Percentiles rank a stretch among this genome's conserved stretches.
phyloP scores from a whole-genome alignment of 2,113 vertebrate species.

The Reinhardtius hippoglossoides region DNA sequence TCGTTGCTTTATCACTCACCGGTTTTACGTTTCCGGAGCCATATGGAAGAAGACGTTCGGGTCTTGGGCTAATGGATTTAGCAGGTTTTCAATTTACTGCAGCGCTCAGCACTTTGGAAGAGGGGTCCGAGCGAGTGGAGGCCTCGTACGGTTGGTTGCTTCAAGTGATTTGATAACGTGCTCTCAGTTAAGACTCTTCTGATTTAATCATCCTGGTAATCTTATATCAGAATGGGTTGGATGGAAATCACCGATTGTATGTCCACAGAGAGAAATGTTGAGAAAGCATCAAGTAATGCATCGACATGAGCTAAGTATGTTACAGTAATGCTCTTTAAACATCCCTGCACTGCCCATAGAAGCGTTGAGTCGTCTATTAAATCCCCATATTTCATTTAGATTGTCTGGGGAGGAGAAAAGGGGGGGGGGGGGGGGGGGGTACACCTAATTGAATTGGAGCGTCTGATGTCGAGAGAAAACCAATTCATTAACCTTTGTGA shows the following conservation, averaged over 20 bases:
- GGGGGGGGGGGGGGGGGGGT: neutral
- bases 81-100: slow-evolving; percentile 52
- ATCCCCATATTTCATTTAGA: neutral
- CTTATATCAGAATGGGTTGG: neutral
- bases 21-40: slow-evolving; percentile 43
- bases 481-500: slow-evolving; percentile 63
- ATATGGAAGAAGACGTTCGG: slow-evolving; percentile 24
- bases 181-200: slow-evolving; percentile 20
- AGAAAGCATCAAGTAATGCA: neutral
- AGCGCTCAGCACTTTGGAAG: slow-evolving; percentile 44
- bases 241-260: slow-evolving; percentile 1
- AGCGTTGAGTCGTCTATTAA: slow-evolving; percentile 2
- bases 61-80: slow-evolving; percentile 53
- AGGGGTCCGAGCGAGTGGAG: neutral
- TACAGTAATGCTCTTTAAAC: neutral
- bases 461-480: slow-evolving; percentile 43
- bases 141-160: slow-evolving; percentile 17
- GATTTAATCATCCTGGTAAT: slow-evolving; percentile 22
- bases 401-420: slow-evolving; percentile 20
- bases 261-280: neutral
- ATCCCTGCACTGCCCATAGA: neutral
- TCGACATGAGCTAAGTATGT: neutral
- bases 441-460: slow-evolving; percentile 43
- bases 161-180: slow-evolving; percentile 44
- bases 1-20: slow-evolving; percentile 25